A percentile compares a stretch with the other conserved stretches of the same genome.
Conservation (phyloP, 2,113 vertebrate genomes). For the Phrynosoma blainvillii region DNA sequence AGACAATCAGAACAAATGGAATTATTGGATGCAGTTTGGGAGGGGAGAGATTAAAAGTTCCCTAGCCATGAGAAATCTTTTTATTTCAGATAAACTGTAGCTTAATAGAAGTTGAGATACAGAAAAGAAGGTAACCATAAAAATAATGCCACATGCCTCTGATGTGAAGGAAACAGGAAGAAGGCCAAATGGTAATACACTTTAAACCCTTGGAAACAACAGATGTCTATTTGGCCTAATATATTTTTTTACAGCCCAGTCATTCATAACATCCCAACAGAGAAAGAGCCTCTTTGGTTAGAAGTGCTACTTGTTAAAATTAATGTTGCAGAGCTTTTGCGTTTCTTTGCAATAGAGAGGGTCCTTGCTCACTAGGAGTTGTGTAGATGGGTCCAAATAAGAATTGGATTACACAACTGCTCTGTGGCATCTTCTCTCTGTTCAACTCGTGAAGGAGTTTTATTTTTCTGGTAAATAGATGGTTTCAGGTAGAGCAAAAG, state of each 20-base stretch:
- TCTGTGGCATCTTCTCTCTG: neutral
- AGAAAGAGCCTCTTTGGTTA: slow-evolving; percentile 48
- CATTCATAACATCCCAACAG: slow-evolving; percentile 45
- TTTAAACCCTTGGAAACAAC: slow-evolving; percentile 37
- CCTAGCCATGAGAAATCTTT: neutral
- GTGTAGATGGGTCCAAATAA: slow-evolving; percentile 44
- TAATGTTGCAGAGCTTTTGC: slow-evolving; percentile 41
- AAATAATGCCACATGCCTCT: slow-evolving; percentile 15
- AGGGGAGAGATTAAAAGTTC: neutral
- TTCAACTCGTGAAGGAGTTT: neutral
- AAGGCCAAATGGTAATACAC: slow-evolving; percentile 40
- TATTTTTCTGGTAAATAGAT: neutral
- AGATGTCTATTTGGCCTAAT: slow-evolving; percentile 59
- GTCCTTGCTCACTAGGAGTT: slow-evolving; percentile 37
- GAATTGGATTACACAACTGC: neutral
- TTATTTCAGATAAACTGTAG: neutral
- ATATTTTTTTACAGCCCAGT: slow-evolving; percentile 40
- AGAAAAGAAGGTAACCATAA: neutral
- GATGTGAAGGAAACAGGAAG: slow-evolving; percentile 12
- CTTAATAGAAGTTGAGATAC: neutral
- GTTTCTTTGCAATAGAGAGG: slow-evolving; percentile 50
- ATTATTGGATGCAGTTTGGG: slow-evolving; percentile 14
- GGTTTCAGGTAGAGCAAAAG: neutral
- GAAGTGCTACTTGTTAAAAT: slow-evolving; percentile 49
- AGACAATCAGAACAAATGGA: neutral